Percentiles rank a stretch among this genome's conserved stretches.
These are phyloP conservation scores for Isaurus tuberculatus DNA, from an alignment of 92 coral and sea anemone species.

Conservation along the genomic window DNA sequence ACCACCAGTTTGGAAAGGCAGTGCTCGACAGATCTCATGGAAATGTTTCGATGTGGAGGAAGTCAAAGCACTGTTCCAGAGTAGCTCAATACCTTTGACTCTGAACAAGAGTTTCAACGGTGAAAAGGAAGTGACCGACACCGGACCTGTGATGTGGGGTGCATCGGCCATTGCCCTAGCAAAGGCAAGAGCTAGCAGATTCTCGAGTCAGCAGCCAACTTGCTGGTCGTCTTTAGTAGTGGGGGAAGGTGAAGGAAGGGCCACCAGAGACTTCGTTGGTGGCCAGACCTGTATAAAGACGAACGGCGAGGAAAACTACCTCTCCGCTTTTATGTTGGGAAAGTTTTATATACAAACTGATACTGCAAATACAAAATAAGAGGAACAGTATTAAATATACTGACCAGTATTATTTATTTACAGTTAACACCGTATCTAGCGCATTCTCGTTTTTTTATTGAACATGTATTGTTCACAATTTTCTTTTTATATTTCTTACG, in stretches of 20 bases:
- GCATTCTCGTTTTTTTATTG: conserved; percentile 5
- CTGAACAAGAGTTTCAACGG: conserved; percentile 28
- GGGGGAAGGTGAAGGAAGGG: conserved; percentile 60
- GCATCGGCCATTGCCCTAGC: conserved; percentile 59
- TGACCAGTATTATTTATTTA: conserved; percentile 1
- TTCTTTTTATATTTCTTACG: conserved; percentile 3
- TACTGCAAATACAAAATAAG: conserved; percentile 4
- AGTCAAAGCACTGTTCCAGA: conserved; percentile 31
- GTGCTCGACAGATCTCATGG: conserved; percentile 48
- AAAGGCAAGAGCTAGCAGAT: conserved; percentile 43
- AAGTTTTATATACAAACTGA: conserved; percentile 18
- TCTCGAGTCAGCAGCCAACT: conserved; percentile 28
- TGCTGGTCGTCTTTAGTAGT: conserved; percentile 54
- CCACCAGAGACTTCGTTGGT: conserved; percentile 68
- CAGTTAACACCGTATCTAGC: neutral
- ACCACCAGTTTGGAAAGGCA: conserved; percentile 46
- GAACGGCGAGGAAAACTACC: conserved; percentile 3
- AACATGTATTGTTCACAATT: neutral
- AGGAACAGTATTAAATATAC: neutral
- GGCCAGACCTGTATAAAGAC: conserved; percentile 35
- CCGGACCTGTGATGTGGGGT: neutral
- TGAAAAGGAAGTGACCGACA: conserved; percentile 37
- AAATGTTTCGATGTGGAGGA: conserved; percentile 51
- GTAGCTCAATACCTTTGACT: neutral
- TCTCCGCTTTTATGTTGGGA: conserved; percentile 50